Percentiles rank a stretch among this genome's conserved stretches.
These are phyloP conservation scores for Danaus chrysippus DNA, from an alignment of 2,888 invertebrate species.

Conservation along the genomic window DNA sequence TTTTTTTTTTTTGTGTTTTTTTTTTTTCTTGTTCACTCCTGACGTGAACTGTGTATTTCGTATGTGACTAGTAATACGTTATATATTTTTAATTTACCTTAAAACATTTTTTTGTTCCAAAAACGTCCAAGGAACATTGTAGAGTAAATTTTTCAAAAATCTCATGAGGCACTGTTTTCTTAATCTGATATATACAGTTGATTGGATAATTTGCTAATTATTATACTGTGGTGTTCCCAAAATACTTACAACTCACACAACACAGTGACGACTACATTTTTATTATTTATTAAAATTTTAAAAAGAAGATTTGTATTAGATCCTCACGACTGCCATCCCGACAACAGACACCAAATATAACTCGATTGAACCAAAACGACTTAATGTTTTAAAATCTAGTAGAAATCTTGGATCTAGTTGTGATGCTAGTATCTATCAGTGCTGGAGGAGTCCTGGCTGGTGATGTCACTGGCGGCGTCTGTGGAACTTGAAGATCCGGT, in stretches of 20 bases:
- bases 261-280: not conserved
- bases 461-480: constrained; percentile 73
- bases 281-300: not conserved
- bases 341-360: too few relatives aligned
- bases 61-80: constrained; percentile 60
- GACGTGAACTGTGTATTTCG: constrained; percentile 40
- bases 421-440: constrained; percentile 61
- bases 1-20: constrained; percentile 34
- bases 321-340: too few relatives aligned
- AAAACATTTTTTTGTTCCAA: constrained; percentile 45
- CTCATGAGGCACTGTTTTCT: constrained; percentile 37
- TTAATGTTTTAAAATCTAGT: too few relatives aligned
- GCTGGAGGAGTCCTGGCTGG: constrained; percentile 68
- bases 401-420: not conserved
- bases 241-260: constrained; percentile 6
- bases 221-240: not conserved
- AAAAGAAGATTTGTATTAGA: too few relatives aligned
- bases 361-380: too few relatives aligned
- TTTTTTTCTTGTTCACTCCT: constrained; percentile 39
- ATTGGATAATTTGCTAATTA: constrained; percentile 7
- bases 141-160: constrained; percentile 38
- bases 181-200: constrained; percentile 16
- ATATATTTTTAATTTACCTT: constrained; percentile 40
- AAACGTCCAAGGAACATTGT: constrained; percentile 49
- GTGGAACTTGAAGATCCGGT: constrained; percentile 46